Base-by-base conservation (phyloP, 2,888 invertebrate species). In the Euzophera pinguis region DNA sequence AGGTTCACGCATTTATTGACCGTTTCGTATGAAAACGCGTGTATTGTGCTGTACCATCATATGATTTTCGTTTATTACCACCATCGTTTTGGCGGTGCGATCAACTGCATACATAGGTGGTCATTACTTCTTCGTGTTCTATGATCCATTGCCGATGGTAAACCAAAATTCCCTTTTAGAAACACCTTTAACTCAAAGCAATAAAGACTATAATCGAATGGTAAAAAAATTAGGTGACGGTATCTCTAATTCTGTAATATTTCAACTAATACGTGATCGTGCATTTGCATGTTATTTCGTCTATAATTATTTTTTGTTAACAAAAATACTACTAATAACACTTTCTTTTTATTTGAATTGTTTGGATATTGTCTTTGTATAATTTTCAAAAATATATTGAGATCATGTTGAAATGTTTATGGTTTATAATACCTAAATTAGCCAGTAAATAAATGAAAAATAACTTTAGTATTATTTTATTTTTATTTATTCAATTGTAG, bases 211-310 rank as follows among this genome's bases (percentile, higher is more conserved):
- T 42, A 61, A 60, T 62, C 14, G 34, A n/a, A 48, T 57, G 54
- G 42, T 43, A 35, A 37, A 29, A 52, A 38, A 57, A 53, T 49
- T 54, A 49, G 12, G 50, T 45, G 27, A 37, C 39, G 55, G 63
- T 54, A 63, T 54, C 55, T 53, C 13, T 56, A 63, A 62, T n/a
- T 35, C 63, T 59, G 69, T 56, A 13, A 34, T 62, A 64, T 68
- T 62, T 65, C 69, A 75, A 67, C 61, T 67, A 70, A 73, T 72
- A 73, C 65, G 65, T 69, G 72, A 73, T 76, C 73, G 67, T 72
- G 71, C 75, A 78, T 83, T 80, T 78, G 78, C 78, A 79, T 78
- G 77, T 71, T 70, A 69, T 66, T 70, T 73, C 57, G 64, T 58
- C 68, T 74, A 67, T 78, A 65, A 78, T 80, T 75, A 74, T n/a